Evolutionary conservation across 2,888 invertebrate genomes (phyloP), one percentile per base, ranked within the genome.

Genomic region (Spodoptera picta): DNA sequence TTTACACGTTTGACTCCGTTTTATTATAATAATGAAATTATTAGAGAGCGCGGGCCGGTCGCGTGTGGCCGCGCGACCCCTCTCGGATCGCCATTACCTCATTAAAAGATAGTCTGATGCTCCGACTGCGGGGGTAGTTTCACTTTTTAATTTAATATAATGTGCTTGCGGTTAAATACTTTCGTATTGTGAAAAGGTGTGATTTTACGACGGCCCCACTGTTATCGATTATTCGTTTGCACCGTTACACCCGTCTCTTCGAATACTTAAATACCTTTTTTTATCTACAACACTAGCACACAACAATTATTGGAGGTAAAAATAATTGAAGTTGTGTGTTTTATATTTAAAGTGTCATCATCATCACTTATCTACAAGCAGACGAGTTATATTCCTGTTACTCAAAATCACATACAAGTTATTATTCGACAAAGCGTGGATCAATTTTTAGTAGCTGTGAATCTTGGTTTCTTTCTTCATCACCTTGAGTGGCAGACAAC

Each of bases 21-120:
- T 92, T 91, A 92, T 92, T 92, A 90, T 90, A 88, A 92, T 92
- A 93, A 93, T 93, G 89, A 91, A 92, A 92, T 92, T 91, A 93
- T 92, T 84, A 84, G 65, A 82, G 78, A 81, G 80, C 75, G 77
- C 77, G 82, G 84, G 86, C 83, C 74, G 83, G 64, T 88, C 90
- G 92, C 90, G 92, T 91, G 92, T 72, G 62, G 67, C 73, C 60
- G 86, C 82, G 70, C 67, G 64, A 50, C 80, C 85, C 87, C 85
- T 81, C 83, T 81, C 82, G 80, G 80, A 82, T 82, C 80, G 74
- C 90, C 88, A 91, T 92, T 92, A 91, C 90, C 92, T 92, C 92
- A 92, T 93, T 92, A 92, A 83, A 81, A 85, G 89, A 91, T 88
- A 84, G 83, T 81, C 84, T 81, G 88, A 89, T 87, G 88, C 83